Evolutionary conservation across 2,888 invertebrate genomes (phyloP).

Genomic region (Erebia palarica): DNA sequence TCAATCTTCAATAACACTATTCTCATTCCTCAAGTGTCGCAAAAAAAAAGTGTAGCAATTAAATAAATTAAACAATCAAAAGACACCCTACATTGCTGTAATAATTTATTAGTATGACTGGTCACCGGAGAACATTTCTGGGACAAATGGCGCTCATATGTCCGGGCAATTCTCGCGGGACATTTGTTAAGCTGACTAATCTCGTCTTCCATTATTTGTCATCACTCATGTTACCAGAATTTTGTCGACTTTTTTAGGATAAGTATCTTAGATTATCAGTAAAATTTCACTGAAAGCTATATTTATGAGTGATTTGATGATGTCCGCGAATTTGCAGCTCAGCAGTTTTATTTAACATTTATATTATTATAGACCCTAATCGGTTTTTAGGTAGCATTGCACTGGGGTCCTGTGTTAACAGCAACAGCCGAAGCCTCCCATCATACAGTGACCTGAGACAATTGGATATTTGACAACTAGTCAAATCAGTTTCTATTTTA

Average conservation of each 20-base stretch:
- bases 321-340: too few species aligned
- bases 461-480: too few species aligned
- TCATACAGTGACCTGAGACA: too few species aligned
- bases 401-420: too few species aligned
- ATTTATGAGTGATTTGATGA: too few species aligned
- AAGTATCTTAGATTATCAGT: neutral
- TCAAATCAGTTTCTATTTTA: too few species aligned
- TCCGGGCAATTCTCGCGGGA: constrained; percentile 41
- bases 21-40: constrained; percentile 36
- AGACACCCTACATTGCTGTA: constrained; percentile 3
- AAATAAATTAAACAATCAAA: constrained; percentile 17
- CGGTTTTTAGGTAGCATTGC: too few species aligned
- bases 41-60: constrained; percentile 23
- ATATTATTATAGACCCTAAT: too few species aligned
- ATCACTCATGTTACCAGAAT: constrained; percentile 28
- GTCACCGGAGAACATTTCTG: constrained; percentile 29
- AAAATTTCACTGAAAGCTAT: too few species aligned
- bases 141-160: constrained; percentile 36
- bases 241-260: constrained; percentile 10
- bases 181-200: constrained; percentile 44
- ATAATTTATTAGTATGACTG: constrained; percentile 30
- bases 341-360: too few species aligned
- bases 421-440: too few species aligned
- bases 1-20: constrained; percentile 25
- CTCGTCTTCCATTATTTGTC: constrained; percentile 34